phyloP scores from a whole-genome alignment of 2,797 vertebrate species.

The Saxicola maurus region DNA sequence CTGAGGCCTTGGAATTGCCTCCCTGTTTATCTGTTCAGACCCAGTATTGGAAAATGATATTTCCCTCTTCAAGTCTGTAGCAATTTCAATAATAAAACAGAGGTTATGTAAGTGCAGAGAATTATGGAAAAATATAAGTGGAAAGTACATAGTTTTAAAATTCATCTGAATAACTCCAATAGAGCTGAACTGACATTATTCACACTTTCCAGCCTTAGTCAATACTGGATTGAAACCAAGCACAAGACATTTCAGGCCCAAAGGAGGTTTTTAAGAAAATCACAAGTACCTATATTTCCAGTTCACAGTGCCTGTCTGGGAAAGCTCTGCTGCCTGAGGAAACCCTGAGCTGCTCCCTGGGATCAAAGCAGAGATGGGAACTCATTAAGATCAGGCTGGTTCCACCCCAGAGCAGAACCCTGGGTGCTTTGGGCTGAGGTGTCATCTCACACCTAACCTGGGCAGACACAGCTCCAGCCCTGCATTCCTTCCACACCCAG shows the following conservation, averaged over 20 bases:
- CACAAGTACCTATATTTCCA: constrained; percentile 17
- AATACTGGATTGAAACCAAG: constrained; percentile 64
- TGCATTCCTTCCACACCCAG: constrained; percentile 38
- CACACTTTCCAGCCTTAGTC: constrained; percentile 68
- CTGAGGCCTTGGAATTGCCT: not conserved
- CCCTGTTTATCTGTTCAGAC: not conserved
- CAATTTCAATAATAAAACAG: constrained; percentile 34
- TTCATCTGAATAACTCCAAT: constrained; percentile 45
- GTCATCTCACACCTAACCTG: not conserved
- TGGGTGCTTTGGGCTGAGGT: not conserved
- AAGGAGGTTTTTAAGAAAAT: constrained; percentile 56
- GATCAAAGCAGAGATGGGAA: not conserved
- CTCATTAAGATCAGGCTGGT: not conserved
- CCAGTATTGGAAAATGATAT: not conserved
- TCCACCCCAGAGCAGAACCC: not conserved
- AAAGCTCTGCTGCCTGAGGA: not conserved
- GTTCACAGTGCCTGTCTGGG: constrained; percentile 6
- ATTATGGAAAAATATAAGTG: constrained; percentile 30
- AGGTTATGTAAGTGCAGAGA: constrained; percentile 46
- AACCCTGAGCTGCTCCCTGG: not conserved
- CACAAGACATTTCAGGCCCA: constrained; percentile 57
- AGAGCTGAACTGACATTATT: constrained; percentile 57
- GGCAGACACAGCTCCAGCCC: not conserved
- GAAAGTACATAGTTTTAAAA: constrained; percentile 34
- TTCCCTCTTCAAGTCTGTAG: not conserved